A percentile compares a stretch with the other conserved stretches of the same genome.
Conservation (phyloP, 2,797 vertebrate species). For the Mareca penelope region DNA sequence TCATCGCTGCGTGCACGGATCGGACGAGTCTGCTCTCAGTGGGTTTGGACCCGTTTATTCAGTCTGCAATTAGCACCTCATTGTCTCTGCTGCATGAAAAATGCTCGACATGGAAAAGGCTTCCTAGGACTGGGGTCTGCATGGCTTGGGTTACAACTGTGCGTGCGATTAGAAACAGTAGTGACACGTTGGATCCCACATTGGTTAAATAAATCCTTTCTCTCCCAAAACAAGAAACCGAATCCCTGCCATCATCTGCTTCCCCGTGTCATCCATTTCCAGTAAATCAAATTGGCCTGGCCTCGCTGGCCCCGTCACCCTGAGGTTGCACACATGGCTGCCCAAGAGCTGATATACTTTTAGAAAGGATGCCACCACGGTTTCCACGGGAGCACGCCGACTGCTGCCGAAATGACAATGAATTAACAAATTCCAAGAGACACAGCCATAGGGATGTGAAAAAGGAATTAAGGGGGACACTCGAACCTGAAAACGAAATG, state of each 20-base stretch:
- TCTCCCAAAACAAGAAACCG: not conserved
- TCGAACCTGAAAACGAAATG: not conserved
- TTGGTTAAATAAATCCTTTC: accelerated
- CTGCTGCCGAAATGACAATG: not conserved
- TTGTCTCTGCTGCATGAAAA: not conserved
- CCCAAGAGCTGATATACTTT: not conserved
- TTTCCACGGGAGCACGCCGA: conserved; percentile 34
- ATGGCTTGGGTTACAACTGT: not conserved
- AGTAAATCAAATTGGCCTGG: not conserved
- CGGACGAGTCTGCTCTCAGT: not conserved
- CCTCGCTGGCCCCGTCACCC: not conserved
- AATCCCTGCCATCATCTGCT: not conserved
- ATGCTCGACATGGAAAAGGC: not conserved
- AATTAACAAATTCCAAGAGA: conserved; percentile 13
- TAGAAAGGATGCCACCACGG: not conserved
- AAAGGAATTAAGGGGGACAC: not conserved
- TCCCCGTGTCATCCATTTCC: not conserved
- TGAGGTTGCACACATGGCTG: not conserved
- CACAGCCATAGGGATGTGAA: not conserved
- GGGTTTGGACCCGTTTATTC: not conserved
- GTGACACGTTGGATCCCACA: not conserved
- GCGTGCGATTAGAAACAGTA: not conserved
- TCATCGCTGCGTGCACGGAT: accelerated
- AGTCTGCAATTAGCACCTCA: not conserved
- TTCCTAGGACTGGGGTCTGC: not conserved